Percentiles rank a stretch among this genome's conserved stretches.
Conservation (phyloP, 2,113 vertebrate genomes). For the Ivindomyrus marchei region DNA sequence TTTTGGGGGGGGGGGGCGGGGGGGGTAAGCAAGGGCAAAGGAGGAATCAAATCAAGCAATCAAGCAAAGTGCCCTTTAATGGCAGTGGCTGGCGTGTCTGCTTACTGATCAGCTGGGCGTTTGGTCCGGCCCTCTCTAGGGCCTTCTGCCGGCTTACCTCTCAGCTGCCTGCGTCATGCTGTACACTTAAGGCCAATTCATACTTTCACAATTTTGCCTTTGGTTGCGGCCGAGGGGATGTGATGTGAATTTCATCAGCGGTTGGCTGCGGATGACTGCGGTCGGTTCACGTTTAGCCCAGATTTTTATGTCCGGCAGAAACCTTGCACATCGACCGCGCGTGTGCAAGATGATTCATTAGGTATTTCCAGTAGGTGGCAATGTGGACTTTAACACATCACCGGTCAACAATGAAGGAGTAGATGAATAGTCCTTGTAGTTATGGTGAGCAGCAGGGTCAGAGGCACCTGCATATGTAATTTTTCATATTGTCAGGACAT, state of each 20-base stretch:
- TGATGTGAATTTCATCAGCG: background rate
- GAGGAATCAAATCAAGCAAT: constrained; percentile 1
- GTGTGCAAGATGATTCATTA: background rate
- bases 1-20: no score
- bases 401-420: no score
- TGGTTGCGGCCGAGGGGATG: background rate
- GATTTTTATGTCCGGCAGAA: background rate
- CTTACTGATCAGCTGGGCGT: background rate
- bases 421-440: background rate
- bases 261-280: background rate
- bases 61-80: constrained; percentile 1
- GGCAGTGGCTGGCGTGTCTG: background rate
- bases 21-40: no score
- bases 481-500: background rate
- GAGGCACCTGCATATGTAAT: background rate
- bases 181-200: background rate
- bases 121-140: background rate
- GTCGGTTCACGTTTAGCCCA: background rate
- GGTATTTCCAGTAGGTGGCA: no score
- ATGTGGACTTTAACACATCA: no score
- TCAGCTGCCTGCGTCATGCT: background rate
- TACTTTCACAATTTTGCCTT: background rate
- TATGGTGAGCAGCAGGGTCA: background rate
- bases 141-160: background rate
- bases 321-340: background rate